phyloP scores from a whole-genome alignment of 1,140 invertebrate genomes.

The Bicyclus anynana region DNA sequence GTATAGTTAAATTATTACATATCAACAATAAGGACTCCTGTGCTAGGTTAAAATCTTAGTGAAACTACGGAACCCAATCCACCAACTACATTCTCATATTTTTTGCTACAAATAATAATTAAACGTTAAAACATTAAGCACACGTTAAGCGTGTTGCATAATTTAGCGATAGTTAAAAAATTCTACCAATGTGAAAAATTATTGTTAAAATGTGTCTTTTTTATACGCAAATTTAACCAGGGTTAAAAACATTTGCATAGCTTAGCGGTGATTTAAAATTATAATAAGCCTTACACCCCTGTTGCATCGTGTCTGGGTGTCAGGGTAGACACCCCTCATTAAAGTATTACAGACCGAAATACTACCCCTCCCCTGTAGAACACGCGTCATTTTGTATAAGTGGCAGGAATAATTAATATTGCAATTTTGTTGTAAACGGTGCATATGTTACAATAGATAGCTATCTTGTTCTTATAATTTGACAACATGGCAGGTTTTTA shows the following conservation, averaged over 20 bases:
- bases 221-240: conserved; percentile 11
- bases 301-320: conserved; percentile 18
- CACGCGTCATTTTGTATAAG: conserved; percentile 13
- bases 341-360: conserved; percentile 32
- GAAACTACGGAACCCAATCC: no score
- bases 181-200: no score
- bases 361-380: conserved; percentile 8
- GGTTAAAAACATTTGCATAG: conserved; percentile 34
- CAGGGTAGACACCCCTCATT: conserved; percentile 31
- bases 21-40: no score
- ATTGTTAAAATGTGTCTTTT: no score
- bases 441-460: conserved; percentile 7
- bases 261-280: conserved; percentile 48
- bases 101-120: no score
- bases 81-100: no score
- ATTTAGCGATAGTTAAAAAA: no score
- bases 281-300: conserved; percentile 38
- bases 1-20: no score
- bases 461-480: not conserved
- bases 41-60: no score
- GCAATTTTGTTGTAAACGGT: conserved; percentile 10
- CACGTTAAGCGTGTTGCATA: no score
- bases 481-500: not conserved
- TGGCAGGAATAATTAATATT: conserved; percentile 29
- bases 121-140: no score